Evolutionary conservation across 2,888 invertebrate species (phyloP), one percentile per base, ranked within the genome.

Genomic region (Cactoblastis cactorum): DNA sequence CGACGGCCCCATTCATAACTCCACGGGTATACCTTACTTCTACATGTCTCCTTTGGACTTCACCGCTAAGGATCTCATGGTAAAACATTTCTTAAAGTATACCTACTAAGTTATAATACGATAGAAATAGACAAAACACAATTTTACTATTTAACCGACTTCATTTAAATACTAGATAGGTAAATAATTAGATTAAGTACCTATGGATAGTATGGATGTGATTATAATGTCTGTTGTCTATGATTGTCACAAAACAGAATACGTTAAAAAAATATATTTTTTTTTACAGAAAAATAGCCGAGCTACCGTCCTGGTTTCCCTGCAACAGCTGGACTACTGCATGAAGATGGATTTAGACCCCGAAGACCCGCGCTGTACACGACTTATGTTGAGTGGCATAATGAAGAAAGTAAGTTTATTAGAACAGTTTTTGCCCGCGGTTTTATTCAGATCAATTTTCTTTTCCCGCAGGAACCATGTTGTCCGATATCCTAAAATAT

Each of bases 331-430:
- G 1, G 78, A 86, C 51, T 95, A 93, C 71, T 95, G 95, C 62
- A 86, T 87, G 53, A 69, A 71, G 5, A 80, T 93, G 57, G 72
- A 90, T 45, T 92, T 88, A 63, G 95, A 95, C 71, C 92, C 95
- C 0, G 94, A 95, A 82, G 95, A 95, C 75, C 95, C 95, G 0
- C 85, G 94, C 37, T 95, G 95, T 83, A 93, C 94, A 2, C 91
- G 94, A 62, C 89, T 95, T 2, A 92, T 94, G 67, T 80, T 95
- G 1, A 90, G 92, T 12, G 95, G 95, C 43, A 91, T 86, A 69
- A 91, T 95, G 69, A 83, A 91, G 64, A 89, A 91, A 87, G 94
- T 41, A 24, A 14, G 15, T 28, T 24, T 28, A 15, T 45, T 48
- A 49, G 38, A 39, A 33, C n/a, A n/a, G n/a, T n/a, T n/a, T n/a